phyloP scores from a whole-genome alignment of 37 sponge, comb jelly and placozoan species.

The Chondrosia reniformis region DNA sequence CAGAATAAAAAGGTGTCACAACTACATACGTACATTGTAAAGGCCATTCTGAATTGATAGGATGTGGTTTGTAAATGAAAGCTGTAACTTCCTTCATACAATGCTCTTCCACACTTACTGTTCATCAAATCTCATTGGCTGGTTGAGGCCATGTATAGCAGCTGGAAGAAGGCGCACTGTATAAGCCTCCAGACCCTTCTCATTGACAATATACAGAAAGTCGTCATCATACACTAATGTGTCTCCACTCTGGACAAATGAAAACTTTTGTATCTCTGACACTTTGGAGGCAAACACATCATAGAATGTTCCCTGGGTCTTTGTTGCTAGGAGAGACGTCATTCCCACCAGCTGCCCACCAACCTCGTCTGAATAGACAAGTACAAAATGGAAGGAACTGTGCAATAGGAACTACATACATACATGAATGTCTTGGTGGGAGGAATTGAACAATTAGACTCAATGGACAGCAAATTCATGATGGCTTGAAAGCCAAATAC shows the following conservation, averaged over 20 bases:
- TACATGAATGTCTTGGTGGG: neutral
- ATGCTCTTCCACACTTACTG: neutral
- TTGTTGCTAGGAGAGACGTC: neutral
- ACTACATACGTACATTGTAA: too few species aligned
- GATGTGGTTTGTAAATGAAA: neutral
- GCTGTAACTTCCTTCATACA: neutral
- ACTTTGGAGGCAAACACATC: neutral
- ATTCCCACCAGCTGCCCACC: neutral
- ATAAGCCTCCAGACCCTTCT: conserved; percentile 14
- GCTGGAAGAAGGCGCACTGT: conserved; percentile 10
- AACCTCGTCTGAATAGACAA: neutral
- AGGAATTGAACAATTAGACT: neutral
- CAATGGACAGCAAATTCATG: too few species aligned
- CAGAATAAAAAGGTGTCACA: too few species aligned
- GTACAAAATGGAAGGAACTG: neutral
- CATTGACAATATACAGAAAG: conserved; percentile 9
- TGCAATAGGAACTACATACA: neutral
- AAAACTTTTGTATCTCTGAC: conserved; percentile 8
- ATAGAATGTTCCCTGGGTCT: neutral
- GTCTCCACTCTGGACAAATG: neutral
- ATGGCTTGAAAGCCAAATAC: too few species aligned
- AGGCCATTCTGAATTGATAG: neutral
- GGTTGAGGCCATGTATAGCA: neutral
- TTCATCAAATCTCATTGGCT: neutral
- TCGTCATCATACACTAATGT: conserved; percentile 7